These are phyloP conservation scores for Scomber japonicus DNA, from an alignment of 2,113 vertebrate genomes.

Conservation along the genomic window DNA sequence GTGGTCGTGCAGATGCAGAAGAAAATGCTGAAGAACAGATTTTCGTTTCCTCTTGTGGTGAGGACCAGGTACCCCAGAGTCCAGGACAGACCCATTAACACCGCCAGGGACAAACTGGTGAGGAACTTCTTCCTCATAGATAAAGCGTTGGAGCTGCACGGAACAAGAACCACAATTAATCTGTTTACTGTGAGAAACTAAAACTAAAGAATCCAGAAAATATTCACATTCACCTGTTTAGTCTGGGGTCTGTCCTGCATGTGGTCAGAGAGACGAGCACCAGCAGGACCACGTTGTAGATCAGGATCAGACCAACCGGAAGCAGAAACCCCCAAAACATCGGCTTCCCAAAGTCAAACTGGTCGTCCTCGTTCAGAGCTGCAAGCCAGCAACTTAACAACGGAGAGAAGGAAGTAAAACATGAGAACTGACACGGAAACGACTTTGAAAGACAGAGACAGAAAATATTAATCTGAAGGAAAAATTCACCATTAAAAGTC, in stretches of 20 bases:
- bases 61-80: slow-evolving; percentile 79
- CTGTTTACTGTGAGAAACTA: too few species aligned
- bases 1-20: slow-evolving; percentile 83
- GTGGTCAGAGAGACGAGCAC: slow-evolving; percentile 64
- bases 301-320: slow-evolving; percentile 74
- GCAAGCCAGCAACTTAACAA: slow-evolving; percentile 81
- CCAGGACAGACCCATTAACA: slow-evolving; percentile 83
- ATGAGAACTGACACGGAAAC: too few species aligned
- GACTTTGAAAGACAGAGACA: too few species aligned
- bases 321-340: slow-evolving; percentile 80
- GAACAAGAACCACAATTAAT: not conserved
- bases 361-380: slow-evolving; percentile 41
- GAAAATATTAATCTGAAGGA: too few species aligned
- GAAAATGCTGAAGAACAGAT: slow-evolving; percentile 71
- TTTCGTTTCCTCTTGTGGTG: not conserved
- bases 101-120: slow-evolving; percentile 68
- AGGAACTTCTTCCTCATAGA: slow-evolving; percentile 72
- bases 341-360: slow-evolving; percentile 67
- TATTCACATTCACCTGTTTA: not conserved
- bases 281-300: slow-evolving; percentile 75
- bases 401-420: too few species aligned
- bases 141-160: not conserved
- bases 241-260: slow-evolving; percentile 58
- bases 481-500: too few species aligned
- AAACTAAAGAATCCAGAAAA: too few species aligned